These are phyloP conservation scores for Cladorhizidae sp. DNA, from an alignment of 37 sponge, comb jelly and placozoan genomes.

Conservation along the genomic window DNA sequence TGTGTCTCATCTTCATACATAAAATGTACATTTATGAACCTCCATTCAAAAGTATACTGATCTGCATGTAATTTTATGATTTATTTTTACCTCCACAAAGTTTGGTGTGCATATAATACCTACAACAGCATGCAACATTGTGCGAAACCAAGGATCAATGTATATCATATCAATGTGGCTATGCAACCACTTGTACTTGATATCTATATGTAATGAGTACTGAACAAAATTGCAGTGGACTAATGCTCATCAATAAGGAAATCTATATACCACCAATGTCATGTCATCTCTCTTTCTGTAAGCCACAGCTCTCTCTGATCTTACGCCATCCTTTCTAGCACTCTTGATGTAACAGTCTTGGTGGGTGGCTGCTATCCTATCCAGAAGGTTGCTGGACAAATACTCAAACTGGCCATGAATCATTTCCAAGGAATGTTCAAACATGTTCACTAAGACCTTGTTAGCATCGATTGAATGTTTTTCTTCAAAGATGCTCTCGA, in stretches of 20 bases:
- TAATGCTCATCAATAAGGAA: constrained; percentile 12
- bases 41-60: too few species aligned
- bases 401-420: neutral
- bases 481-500: constrained; percentile 44
- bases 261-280: constrained; percentile 71
- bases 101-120: too few species aligned
- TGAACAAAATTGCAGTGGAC: too few species aligned
- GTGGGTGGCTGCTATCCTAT: constrained; percentile 44
- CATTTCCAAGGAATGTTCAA: constrained; percentile 14
- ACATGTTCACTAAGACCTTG: constrained; percentile 21
- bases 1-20: too few species aligned
- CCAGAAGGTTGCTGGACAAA: constrained; percentile 48
- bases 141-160: too few species aligned
- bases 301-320: constrained; percentile 35
- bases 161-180: too few species aligned
- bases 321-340: constrained; percentile 26
- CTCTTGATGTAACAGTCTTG: constrained; percentile 15
- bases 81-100: too few species aligned
- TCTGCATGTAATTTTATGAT: too few species aligned
- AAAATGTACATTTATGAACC: too few species aligned
- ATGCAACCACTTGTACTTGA: too few species aligned
- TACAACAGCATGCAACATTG: too few species aligned
- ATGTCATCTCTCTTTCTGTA: constrained; percentile 88
- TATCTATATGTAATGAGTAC: too few species aligned
- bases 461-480: constrained; percentile 30